Percentiles rank a stretch among this genome's conserved stretches.
These are phyloP conservation scores for Upupa epops DNA, from an alignment of 2,113 vertebrate genomes.

Conservation along the genomic window DNA sequence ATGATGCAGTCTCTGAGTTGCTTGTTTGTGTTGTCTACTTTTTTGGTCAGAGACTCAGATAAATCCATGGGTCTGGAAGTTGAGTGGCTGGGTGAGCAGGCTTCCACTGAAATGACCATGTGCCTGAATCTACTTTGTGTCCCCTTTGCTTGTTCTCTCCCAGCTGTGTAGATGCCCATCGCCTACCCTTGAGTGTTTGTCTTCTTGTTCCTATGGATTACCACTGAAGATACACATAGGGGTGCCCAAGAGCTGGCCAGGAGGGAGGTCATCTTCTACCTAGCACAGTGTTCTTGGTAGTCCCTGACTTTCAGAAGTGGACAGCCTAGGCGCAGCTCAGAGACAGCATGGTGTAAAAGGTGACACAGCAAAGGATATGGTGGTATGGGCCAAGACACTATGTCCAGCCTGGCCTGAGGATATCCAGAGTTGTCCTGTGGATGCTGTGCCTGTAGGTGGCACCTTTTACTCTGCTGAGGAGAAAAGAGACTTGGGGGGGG, in stretches of 20 bases:
- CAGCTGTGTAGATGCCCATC: background rate
- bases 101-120: background rate
- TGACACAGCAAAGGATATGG: background rate
- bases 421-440: background rate
- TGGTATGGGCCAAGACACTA: background rate
- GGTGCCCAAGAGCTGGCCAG: background rate
- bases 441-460: constrained; percentile 61
- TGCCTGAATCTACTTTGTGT: no score
- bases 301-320: background rate
- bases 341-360: background rate
- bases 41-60: no score
- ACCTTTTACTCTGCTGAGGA: constrained; percentile 30
- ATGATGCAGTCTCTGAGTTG: accelerated
- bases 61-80: background rate
- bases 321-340: background rate
- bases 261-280: background rate
- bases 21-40: no score
- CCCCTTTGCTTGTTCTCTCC: background rate
- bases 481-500: no score
- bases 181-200: background rate
- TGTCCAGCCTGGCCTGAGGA: background rate
- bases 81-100: background rate
- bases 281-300: background rate
- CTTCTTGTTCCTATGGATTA: background rate
- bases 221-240: background rate